Evolutionary conservation across 2,797 vertebrate genomes (phyloP), one percentile per base, ranked within the genome.

Genomic region (Lagorchestes hirsutus): DNA sequence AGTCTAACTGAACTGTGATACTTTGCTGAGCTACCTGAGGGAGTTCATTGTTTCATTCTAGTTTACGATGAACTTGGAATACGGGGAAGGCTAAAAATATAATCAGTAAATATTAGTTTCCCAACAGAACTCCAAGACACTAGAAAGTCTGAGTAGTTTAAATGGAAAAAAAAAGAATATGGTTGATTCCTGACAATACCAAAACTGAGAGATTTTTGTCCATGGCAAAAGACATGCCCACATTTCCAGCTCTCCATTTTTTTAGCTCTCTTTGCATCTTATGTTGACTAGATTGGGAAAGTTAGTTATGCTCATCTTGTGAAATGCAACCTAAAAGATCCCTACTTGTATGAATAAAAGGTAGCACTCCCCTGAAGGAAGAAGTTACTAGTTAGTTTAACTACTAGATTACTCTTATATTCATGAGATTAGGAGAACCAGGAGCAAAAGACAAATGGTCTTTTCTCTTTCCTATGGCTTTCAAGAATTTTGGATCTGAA

Each of bases 1-100:
- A 93, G 95, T 97, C 95, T 97, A 96, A 97, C 97, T 98, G 97
- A 98, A 94, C 97, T 95, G 93, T 93, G 95, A 96, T 97, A 50
- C 94, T 97, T 96, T 93, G 58, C 97, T 98, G 94, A 97, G 95
- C 94, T 96, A 95, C 94, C 97, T 91, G 96, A 98, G 95, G 92
- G 97, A 93, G 82, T 97, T 97, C 95, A 96, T 91, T 93, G 5
- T 95, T 97, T 94, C 34, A 34, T 96, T 90, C 95, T 93, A 97
- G 98, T 97, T 98, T 98, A 97, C 90, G 11, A 94, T 13, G 98
- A 98, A 98, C 98, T 94, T 93, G 92, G 90, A 96, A 90, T 27
- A 50, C 96, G 95, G 82, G 96, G 95, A 97, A 95, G 94, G 96
- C 93, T 96, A 96, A 97, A 54, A 92, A 93, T 29, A 55, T 95